Conservation (phyloP, 2,888 invertebrate species). For the Drosophila barbarae region DNA sequence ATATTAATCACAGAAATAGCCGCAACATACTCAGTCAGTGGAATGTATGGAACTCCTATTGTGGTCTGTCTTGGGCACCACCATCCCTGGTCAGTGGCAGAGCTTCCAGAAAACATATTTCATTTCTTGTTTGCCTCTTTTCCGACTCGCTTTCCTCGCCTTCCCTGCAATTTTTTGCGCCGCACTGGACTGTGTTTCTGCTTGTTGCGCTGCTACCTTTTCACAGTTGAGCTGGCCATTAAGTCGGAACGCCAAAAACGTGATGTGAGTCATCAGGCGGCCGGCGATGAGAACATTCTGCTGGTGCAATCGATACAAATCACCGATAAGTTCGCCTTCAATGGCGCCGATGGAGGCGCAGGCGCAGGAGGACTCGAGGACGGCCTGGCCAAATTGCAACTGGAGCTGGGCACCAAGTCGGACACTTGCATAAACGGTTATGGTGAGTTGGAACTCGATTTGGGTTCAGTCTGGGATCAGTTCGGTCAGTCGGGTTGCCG, state of each 20-base stretch:
- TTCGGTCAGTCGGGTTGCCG: slow-evolving; percentile 11
- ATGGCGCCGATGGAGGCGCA: slow-evolving; percentile 80
- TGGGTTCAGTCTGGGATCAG: slow-evolving; percentile 24
- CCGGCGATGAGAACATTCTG: slow-evolving; percentile 88
- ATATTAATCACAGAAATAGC: background rate
- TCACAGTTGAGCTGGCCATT: slow-evolving; percentile 65
- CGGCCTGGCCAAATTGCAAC: slow-evolving; percentile 86
- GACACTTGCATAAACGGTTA: slow-evolving; percentile 80
- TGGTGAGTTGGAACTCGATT: slow-evolving; percentile 70
- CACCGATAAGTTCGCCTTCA: slow-evolving; percentile 94
- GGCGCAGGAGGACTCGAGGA: slow-evolving; percentile 68
- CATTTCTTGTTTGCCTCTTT: slow-evolving; percentile 51
- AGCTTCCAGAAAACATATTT: slow-evolving; percentile 51
- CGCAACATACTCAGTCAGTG: background rate
- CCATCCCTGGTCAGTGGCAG: slow-evolving; percentile 3
- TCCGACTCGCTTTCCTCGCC: slow-evolving; percentile 24
- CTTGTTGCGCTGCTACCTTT: slow-evolving; percentile 55
- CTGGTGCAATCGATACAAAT: slow-evolving; percentile 95
- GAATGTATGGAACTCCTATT: background rate
- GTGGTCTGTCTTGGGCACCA: background rate
- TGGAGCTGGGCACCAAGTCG: slow-evolving; percentile 81
- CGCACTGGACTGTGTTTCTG: slow-evolving; percentile 39
- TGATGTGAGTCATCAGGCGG: slow-evolving; percentile 78
- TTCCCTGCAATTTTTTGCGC: slow-evolving; percentile 29
- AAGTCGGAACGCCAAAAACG: slow-evolving; percentile 76